Evolutionary conservation across 2,888 invertebrate genomes (phyloP).

Genomic region (Gnatocerus cornutus): DNA sequence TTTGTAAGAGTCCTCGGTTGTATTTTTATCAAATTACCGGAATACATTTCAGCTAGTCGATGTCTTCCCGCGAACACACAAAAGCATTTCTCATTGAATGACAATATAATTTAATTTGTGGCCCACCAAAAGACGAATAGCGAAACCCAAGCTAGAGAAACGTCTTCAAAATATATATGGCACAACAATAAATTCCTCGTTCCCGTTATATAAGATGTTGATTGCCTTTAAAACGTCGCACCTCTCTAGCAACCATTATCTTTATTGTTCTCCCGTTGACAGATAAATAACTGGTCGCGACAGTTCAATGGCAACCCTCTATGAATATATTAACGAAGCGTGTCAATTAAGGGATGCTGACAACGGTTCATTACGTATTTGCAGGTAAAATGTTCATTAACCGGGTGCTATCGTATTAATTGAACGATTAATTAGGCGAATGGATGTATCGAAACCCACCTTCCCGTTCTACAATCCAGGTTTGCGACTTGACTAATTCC

Average conservation of each 20-base stretch:
- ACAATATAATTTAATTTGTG: constrained; percentile 49
- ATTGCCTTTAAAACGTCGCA: constrained; percentile 63
- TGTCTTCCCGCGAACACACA: constrained; percentile 41
- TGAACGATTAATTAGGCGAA: constrained; percentile 43
- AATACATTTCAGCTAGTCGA: constrained; percentile 42
- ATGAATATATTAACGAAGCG: constrained; percentile 61
- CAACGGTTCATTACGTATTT: constrained; percentile 51
- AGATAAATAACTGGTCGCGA: constrained; percentile 64
- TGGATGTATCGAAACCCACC: constrained; percentile 25
- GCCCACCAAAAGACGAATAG: constrained; percentile 46
- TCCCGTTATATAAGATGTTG: constrained; percentile 61
- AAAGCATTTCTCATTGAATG: constrained; percentile 48
- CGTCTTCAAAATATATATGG: constrained; percentile 40
- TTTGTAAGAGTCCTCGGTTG: background rate
- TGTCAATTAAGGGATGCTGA: constrained; percentile 56
- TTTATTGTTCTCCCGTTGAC: constrained; percentile 64
- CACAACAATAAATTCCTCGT: constrained; percentile 58
- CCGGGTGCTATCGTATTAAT: constrained; percentile 41
- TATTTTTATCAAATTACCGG: constrained; percentile 45
- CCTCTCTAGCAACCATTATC: constrained; percentile 64
- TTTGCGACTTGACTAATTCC: constrained; percentile 6
- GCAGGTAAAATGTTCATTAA: constrained; percentile 49
- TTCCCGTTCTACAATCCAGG: background rate
- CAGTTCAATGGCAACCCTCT: constrained; percentile 59
- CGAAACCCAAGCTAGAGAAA: constrained; percentile 38